A percentile compares a stretch with the other conserved stretches of the same genome.
phyloP scores from a whole-genome alignment of 2,888 invertebrate genomes.

The Agonum fuliginosum region DNA sequence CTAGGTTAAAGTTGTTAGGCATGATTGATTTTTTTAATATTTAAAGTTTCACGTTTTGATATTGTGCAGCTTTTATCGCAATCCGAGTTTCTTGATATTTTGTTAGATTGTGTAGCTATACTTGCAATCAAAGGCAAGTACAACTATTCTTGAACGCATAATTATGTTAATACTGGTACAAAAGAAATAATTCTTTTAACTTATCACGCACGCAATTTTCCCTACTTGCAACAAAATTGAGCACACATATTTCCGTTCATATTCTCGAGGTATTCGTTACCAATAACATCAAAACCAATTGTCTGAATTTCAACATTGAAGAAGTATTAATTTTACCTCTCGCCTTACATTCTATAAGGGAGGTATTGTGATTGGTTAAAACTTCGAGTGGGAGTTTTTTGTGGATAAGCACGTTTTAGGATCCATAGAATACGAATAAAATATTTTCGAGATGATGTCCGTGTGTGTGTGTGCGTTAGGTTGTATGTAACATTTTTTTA shows the following conservation, averaged over 20 bases:
- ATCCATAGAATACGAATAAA: too few relatives aligned
- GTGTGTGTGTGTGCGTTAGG: too few relatives aligned
- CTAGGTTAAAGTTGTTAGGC: conserved; percentile 51
- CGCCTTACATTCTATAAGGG: too few relatives aligned
- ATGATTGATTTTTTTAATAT: conserved; percentile 49
- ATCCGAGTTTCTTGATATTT: conserved; percentile 6
- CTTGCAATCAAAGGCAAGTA: conserved; percentile 27
- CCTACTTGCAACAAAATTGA: conserved; percentile 22
- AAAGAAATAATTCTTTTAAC: conserved; percentile 7
- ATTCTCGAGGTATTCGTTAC: too few relatives aligned
- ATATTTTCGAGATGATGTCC: too few relatives aligned
- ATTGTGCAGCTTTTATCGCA: conserved; percentile 21
- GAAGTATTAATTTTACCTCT: too few relatives aligned
- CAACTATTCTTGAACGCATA: conserved; percentile 9
- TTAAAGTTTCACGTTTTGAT: conserved; percentile 32
- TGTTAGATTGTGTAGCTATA: conserved; percentile 22
- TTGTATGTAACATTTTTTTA: too few relatives aligned
- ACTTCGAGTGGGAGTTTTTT: too few relatives aligned
- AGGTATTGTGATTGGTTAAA: too few relatives aligned
- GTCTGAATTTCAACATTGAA: too few relatives aligned
- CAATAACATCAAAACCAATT: too few relatives aligned
- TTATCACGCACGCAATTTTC: neutral
- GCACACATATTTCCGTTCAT: neutral
- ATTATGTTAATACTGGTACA: conserved; percentile 26
- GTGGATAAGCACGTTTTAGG: too few relatives aligned